Conservation (phyloP, 2,113 vertebrate species). For the Pionites leucogaster region DNA sequence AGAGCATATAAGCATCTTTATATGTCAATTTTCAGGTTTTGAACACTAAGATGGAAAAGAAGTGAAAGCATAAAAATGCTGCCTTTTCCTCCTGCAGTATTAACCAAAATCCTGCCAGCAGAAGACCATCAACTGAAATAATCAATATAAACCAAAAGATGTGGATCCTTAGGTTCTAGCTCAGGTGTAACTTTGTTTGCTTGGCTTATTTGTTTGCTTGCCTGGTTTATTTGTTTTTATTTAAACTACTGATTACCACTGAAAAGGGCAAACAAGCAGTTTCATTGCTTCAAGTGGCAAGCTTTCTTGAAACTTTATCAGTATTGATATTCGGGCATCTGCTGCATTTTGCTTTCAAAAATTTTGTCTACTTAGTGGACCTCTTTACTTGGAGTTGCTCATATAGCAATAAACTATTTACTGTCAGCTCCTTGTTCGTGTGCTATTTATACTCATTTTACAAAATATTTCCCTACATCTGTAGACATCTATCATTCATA, state of each 20-base stretch:
- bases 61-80: neutral
- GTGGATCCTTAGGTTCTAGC: neutral
- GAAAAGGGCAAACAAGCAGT: neutral
- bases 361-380: neutral
- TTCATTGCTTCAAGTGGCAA: neutral
- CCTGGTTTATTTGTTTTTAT: neutral
- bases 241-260: neutral
- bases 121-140: neutral
- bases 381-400: neutral
- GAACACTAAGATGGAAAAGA: neutral
- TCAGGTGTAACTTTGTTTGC: neutral
- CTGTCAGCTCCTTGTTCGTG: neutral
- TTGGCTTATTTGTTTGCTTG: neutral
- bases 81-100: neutral
- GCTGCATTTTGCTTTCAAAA: neutral
- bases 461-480: neutral
- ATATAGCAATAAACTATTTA: neutral
- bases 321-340: neutral
- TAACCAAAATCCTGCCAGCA: neutral
- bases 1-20: neutral
- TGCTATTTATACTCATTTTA: neutral
- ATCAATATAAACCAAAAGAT: neutral
- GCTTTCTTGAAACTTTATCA: neutral
- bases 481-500: neutral
- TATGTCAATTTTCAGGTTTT: neutral